These are phyloP conservation scores for Sebastes minor DNA, from an alignment of 2,797 vertebrate genomes.

Conservation along the genomic window DNA sequence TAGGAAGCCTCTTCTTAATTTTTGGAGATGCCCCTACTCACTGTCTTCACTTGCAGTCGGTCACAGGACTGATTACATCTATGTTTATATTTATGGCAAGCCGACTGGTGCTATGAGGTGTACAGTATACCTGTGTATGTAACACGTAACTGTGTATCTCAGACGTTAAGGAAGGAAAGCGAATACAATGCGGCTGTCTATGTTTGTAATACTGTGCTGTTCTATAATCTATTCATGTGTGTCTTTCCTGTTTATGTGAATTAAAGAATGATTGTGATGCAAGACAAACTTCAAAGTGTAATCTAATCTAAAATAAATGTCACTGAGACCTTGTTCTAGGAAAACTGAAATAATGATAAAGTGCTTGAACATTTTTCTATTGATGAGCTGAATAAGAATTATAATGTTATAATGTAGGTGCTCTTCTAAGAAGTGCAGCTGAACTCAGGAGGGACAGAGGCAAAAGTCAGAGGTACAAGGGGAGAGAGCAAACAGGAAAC, in stretches of 20 bases:
- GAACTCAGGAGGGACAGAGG: constrained; percentile 19
- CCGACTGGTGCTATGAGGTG: background rate
- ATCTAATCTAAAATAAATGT: background rate
- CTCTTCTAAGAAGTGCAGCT: background rate
- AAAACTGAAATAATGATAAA: background rate
- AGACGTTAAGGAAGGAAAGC: background rate
- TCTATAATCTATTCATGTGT: background rate
- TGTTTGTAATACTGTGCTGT: background rate
- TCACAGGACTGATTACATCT: background rate
- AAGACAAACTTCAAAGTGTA: background rate
- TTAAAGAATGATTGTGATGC: background rate
- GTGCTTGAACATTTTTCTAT: background rate
- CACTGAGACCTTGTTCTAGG: background rate
- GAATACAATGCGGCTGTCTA: background rate
- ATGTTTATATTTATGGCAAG: background rate
- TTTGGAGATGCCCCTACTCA: background rate
- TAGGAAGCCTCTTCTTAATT: background rate
- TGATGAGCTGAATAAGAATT: background rate
- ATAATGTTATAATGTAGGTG: background rate
- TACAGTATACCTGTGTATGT: no score
- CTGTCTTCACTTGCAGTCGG: background rate
- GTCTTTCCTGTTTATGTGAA: background rate
- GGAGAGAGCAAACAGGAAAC: constrained; percentile 72
- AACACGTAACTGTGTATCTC: background rate
- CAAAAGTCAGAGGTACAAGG: constrained; percentile 14